Evolutionary conservation across 2,113 vertebrate species (phyloP).

Genomic region (Microcebus tavaratra): DNA sequence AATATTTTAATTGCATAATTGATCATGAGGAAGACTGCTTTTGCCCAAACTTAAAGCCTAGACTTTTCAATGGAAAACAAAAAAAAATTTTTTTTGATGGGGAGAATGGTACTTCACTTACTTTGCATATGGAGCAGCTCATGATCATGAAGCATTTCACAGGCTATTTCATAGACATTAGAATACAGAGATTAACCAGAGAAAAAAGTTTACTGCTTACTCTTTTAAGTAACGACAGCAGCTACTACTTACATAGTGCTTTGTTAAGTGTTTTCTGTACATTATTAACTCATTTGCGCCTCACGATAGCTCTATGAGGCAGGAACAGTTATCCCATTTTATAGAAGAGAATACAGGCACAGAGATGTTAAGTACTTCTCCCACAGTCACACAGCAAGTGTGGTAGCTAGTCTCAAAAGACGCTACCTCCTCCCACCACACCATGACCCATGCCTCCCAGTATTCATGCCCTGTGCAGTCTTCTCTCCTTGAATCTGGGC

Average conservation of each 20-base stretch:
- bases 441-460: not conserved
- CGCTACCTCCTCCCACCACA: not conserved
- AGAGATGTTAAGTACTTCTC: not conserved
- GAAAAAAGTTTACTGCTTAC: not conserved
- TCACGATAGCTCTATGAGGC: not conserved
- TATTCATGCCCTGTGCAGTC: no score
- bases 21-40: not conserved
- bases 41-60: constrained; percentile 20
- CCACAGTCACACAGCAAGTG: not conserved
- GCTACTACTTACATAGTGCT: not conserved
- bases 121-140: not conserved
- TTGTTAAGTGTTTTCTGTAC: not conserved
- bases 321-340: not conserved
- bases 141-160: not conserved
- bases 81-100: not conserved
- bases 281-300: not conserved
- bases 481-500: not conserved
- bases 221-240: not conserved
- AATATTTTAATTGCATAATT: constrained; percentile 1
- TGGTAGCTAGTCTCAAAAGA: not conserved
- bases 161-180: not conserved
- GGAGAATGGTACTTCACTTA: not conserved
- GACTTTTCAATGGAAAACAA: constrained; percentile 28
- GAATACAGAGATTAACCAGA: constrained; percentile 11
- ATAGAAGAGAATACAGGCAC: not conserved